A percentile compares a stretch with the other conserved stretches of the same genome.
Conservation (phyloP, 1,140 invertebrate genomes). For the Grapholita molesta region DNA sequence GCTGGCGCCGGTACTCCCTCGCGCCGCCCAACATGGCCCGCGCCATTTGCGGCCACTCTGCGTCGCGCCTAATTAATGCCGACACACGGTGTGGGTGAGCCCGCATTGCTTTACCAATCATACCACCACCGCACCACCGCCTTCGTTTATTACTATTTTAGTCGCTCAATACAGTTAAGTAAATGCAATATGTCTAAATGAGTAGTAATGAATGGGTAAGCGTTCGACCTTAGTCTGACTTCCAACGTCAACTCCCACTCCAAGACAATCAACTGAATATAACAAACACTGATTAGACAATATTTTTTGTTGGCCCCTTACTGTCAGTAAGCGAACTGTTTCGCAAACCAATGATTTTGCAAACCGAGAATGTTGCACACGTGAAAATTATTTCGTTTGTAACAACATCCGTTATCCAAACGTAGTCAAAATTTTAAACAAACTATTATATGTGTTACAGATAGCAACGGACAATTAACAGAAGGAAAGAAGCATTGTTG, state of each 20-base stretch:
- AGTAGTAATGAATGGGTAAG: constrained; percentile 31
- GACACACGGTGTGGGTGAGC: constrained; percentile 62
- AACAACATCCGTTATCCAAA: not conserved
- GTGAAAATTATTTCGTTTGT: no score
- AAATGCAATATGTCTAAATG: constrained; percentile 32
- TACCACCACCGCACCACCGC: constrained; percentile 35
- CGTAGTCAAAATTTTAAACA: not conserved
- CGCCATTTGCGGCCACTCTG: constrained; percentile 60
- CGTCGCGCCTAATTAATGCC: constrained; percentile 61
- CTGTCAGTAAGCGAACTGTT: not conserved
- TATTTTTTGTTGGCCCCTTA: not conserved
- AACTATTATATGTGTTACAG: constrained; percentile 38
- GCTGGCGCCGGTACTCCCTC: constrained; percentile 53
- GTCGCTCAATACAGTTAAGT: constrained; percentile 32
- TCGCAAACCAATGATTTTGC: not conserved
- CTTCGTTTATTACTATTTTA: constrained; percentile 66
- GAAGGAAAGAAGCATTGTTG: constrained; percentile 28
- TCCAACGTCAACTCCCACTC: constrained; percentile 27
- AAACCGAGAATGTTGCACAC: not conserved
- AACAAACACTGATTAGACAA: constrained; percentile 3
- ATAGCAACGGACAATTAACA: constrained; percentile 34
- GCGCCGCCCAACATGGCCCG: constrained; percentile 59
- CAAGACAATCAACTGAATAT: not conserved
- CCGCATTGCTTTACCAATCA: constrained; percentile 45
- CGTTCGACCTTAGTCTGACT: constrained; percentile 24